phyloP scores from a whole-genome alignment of 2,113 vertebrate species.

The Dicerorhinus sumatrensis region DNA sequence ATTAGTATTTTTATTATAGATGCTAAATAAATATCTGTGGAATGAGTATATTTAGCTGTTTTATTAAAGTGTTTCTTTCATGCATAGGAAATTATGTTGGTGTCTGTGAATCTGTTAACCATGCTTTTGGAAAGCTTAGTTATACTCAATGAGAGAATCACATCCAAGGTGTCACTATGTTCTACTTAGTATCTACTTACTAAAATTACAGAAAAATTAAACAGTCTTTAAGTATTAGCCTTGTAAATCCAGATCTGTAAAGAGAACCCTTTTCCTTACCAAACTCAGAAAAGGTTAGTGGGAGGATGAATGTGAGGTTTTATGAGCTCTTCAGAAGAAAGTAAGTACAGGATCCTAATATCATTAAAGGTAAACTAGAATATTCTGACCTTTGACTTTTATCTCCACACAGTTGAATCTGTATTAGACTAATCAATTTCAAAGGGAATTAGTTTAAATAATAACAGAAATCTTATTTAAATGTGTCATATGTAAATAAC shows the following conservation, averaged over 20 bases:
- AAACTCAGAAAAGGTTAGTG: background rate
- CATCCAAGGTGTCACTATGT: background rate
- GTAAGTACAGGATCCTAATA: background rate
- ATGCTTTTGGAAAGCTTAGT: slow-evolving; percentile 24
- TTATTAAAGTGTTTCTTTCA: background rate
- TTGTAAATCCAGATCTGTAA: slow-evolving; percentile 43
- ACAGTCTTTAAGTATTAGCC: background rate
- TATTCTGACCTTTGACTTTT: slow-evolving; percentile 39
- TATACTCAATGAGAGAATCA: background rate
- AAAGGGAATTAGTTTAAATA: slow-evolving; percentile 42
- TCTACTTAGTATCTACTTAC: slow-evolving; percentile 13
- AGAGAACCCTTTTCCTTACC: background rate
- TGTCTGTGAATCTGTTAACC: background rate
- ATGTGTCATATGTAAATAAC: slow-evolving; percentile 35
- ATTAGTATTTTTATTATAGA: background rate
- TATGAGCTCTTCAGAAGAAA: background rate
- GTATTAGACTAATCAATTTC: slow-evolving; percentile 25
- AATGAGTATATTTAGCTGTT: background rate
- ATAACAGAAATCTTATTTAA: slow-evolving; percentile 42
- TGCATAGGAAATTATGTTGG: background rate
- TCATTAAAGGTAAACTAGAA: background rate
- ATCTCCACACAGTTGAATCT: background rate
- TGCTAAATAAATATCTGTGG: background rate
- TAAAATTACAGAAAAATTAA: slow-evolving; percentile 47
- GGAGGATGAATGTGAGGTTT: background rate